phyloP scores from a whole-genome alignment of 2,113 vertebrate species.

The Toxotes chatareus region DNA sequence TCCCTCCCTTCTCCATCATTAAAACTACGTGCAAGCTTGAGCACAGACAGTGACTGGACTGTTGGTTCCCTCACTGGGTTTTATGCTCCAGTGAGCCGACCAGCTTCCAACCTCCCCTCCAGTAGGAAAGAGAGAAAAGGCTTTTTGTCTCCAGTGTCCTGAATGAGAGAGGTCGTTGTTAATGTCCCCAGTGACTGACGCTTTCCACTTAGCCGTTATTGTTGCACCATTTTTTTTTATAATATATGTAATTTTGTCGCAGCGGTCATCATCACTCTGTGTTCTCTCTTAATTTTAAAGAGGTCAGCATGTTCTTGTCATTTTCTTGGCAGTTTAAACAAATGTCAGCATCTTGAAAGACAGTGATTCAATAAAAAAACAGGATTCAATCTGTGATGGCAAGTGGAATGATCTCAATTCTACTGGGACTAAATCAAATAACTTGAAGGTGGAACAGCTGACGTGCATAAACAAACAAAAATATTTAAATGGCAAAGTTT shows the following conservation, averaged over 20 bases:
- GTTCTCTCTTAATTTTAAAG: constrained; percentile 8
- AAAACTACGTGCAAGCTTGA: constrained; percentile 65
- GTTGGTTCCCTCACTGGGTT: constrained; percentile 54
- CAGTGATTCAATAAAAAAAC: neutral
- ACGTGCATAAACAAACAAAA: neutral
- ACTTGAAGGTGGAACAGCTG: constrained; percentile 7
- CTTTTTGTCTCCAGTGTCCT: constrained; percentile 65
- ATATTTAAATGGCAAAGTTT: neutral
- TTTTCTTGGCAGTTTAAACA: neutral
- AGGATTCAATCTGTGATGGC: neutral
- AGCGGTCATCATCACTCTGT: neutral
- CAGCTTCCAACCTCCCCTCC: constrained; percentile 61
- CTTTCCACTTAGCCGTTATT: constrained; percentile 27
- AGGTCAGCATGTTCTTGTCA: constrained; percentile 8
- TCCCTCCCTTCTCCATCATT: constrained; percentile 58
- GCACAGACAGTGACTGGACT: constrained; percentile 69
- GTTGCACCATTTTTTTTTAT: constrained; percentile 16
- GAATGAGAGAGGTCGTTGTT: constrained; percentile 43
- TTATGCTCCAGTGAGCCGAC: constrained; percentile 68
- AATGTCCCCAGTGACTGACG: constrained; percentile 47
- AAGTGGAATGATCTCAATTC: neutral
- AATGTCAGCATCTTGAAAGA: neutral
- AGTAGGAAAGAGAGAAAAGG: constrained; percentile 59
- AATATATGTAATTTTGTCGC: constrained; percentile 28
- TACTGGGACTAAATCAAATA: neutral